phyloP scores from a whole-genome alignment of 2,113 vertebrate genomes.

The Heptranchias perlo region DNA sequence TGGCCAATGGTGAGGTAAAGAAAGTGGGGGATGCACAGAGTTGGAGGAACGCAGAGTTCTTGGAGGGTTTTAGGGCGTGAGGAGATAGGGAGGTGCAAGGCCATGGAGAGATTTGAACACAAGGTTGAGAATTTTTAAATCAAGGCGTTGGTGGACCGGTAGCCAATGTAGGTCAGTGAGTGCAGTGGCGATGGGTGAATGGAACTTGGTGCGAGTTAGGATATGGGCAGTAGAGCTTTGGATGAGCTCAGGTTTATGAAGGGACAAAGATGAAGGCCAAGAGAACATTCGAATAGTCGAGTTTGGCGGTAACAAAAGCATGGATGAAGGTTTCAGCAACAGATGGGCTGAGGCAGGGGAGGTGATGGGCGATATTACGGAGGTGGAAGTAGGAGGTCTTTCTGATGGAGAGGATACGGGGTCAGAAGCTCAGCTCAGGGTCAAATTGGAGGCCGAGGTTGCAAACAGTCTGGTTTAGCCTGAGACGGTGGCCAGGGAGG shows the following conservation, averaged over 20 bases:
- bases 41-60: neutral
- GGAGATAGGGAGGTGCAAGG: neutral
- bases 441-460: neutral
- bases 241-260: too few species aligned
- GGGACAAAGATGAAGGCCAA: neutral
- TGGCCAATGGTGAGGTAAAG: neutral
- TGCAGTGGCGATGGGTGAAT: too few species aligned
- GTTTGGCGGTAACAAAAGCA: neutral
- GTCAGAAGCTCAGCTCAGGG: neutral
- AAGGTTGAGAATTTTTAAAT: neutral
- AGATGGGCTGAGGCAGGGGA: neutral
- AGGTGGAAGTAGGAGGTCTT: neutral
- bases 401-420: neutral
- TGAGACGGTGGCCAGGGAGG: too few species aligned
- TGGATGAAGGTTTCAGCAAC: neutral
- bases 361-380: neutral
- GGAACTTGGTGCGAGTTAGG: too few species aligned
- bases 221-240: too few species aligned
- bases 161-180: too few species aligned
- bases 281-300: neutral
- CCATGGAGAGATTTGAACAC: neutral
- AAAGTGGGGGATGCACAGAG: neutral
- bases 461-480: neutral
- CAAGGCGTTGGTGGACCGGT: too few species aligned
- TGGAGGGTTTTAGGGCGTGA: neutral